These are phyloP conservation scores for Petrocephalus schoutedeni DNA, from an alignment of 2,797 vertebrate species.

Conservation along the genomic window DNA sequence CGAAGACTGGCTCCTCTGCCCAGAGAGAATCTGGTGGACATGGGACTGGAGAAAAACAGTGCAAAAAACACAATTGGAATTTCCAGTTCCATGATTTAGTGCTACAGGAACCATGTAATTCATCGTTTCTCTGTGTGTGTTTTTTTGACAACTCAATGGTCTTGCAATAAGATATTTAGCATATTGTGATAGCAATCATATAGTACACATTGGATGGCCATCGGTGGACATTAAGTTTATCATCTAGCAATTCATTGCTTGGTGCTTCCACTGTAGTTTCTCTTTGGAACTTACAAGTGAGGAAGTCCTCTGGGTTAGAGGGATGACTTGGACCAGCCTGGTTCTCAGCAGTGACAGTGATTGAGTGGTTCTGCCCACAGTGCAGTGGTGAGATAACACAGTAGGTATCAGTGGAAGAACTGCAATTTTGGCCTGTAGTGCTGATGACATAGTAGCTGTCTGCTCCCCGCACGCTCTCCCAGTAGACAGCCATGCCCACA, in stretches of 20 bases:
- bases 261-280: not conserved
- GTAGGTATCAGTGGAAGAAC: constrained; percentile 39
- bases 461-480: constrained; percentile 65
- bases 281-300: constrained; percentile 66
- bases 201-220: not conserved
- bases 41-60: constrained; percentile 61
- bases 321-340: constrained; percentile 73
- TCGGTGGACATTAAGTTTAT: not conserved
- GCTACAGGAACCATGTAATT: not conserved
- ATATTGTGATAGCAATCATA: not conserved
- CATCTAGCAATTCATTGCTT: not conserved
- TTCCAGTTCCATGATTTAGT: not conserved
- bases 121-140: not conserved
- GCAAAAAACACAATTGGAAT: not conserved
- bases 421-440: constrained; percentile 61
- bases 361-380: constrained; percentile 68
- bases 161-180: not conserved
- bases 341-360: constrained; percentile 71
- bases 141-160: not conserved
- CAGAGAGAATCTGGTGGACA: constrained; percentile 71
- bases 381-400: constrained; percentile 65
- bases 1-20: constrained; percentile 63
- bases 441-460: constrained; percentile 58
- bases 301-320: constrained; percentile 56
- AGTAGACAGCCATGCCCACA: constrained; percentile 59